These are phyloP conservation scores for Oryzias melastigma DNA, from an alignment of 2,113 vertebrate genomes.

Conservation along the genomic window DNA sequence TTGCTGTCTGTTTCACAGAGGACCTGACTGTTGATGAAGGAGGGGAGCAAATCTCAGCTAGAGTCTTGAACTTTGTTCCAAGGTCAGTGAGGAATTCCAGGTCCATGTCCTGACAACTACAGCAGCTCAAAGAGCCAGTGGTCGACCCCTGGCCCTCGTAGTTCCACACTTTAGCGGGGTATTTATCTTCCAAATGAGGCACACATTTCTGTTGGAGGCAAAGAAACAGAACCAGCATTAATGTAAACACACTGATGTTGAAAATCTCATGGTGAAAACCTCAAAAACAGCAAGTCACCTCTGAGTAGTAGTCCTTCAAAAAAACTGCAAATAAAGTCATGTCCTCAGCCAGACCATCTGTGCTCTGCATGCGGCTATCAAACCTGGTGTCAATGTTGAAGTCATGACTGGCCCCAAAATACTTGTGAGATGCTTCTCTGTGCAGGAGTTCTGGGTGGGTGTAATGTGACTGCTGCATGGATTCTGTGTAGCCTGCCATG, in stretches of 20 bases:
- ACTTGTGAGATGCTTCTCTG: too few relatives aligned
- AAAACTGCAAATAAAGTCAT: slow-evolving; percentile 60
- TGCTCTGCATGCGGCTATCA: not conserved
- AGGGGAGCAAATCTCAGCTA: slow-evolving; percentile 83
- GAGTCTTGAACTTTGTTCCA: slow-evolving; percentile 85
- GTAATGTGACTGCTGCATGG: too few relatives aligned
- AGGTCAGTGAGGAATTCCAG: slow-evolving; percentile 84
- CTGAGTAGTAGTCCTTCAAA: slow-evolving; percentile 66
- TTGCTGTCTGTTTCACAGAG: not conserved
- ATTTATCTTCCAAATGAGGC: slow-evolving; percentile 68
- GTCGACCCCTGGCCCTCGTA: slow-evolving; percentile 81
- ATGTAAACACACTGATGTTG: not conserved
- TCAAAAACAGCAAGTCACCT: slow-evolving; percentile 46
- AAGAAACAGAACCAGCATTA: slow-evolving; percentile 21
- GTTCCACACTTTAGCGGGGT: slow-evolving; percentile 78
- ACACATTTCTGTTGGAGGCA: slow-evolving; percentile 80
- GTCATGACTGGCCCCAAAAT: too few relatives aligned
- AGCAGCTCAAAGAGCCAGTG: slow-evolving; percentile 83
- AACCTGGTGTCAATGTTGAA: too few relatives aligned
- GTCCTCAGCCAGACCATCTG: slow-evolving; percentile 31
- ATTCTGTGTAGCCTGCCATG: too few relatives aligned
- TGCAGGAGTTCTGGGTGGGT: too few relatives aligned
- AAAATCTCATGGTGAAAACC: not conserved
- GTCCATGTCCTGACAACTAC: slow-evolving; percentile 85
- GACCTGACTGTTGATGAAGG: slow-evolving; percentile 2